A percentile compares a stretch with the other conserved stretches of the same genome.
Conservation (phyloP, 1,140 invertebrate species). For the Tetramorium alpestre region DNA sequence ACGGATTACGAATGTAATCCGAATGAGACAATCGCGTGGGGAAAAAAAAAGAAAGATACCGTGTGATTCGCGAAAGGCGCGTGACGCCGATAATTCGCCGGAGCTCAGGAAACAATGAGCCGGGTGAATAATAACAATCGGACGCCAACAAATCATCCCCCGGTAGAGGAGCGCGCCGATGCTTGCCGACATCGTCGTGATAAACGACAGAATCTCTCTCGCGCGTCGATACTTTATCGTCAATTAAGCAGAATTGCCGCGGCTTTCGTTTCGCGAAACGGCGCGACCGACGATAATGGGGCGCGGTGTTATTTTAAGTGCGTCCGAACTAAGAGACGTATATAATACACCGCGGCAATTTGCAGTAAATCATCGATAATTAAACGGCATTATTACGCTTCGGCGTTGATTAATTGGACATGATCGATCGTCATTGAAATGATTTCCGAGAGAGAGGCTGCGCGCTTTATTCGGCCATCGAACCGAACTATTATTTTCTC, state of each 20-base stretch:
- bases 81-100: not conserved
- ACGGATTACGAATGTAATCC: slow-evolving; percentile 16
- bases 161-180: not conserved
- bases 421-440: not conserved
- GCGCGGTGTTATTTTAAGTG: not conserved
- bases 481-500: slow-evolving; percentile 26
- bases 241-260: slow-evolving; percentile 24
- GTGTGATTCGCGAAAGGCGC: not conserved
- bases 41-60: not conserved
- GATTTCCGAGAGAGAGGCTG: not conserved
- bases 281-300: not conserved
- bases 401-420: slow-evolving; percentile 48
- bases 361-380: slow-evolving; percentile 67
- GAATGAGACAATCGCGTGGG: not conserved
- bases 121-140: slow-evolving; percentile 15
- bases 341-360: slow-evolving; percentile 30
- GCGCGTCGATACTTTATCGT: slow-evolving; percentile 20
- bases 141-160: slow-evolving; percentile 17
- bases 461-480: not conserved
- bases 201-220: not conserved
- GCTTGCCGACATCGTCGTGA: not conserved
- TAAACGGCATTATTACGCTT: slow-evolving; percentile 40
- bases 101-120: slow-evolving; percentile 3
- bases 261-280: not conserved
- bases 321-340: not conserved